A percentile compares a stretch with the other conserved stretches of the same genome.
Evolutionary conservation across 2,888 invertebrate genomes (phyloP).

Genomic region (Aquatica leii): DNA sequence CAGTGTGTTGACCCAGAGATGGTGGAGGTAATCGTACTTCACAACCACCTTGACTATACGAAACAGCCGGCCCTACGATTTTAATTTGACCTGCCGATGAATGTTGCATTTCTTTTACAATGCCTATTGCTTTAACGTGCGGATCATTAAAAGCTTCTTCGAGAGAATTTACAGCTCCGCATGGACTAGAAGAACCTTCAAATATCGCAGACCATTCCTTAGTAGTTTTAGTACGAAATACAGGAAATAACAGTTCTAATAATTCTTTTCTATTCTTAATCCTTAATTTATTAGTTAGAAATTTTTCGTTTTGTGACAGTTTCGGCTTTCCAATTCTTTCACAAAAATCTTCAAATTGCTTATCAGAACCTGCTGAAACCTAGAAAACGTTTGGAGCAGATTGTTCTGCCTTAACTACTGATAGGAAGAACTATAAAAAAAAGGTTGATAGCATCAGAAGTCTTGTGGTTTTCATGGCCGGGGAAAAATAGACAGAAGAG

Average conservation of each 20-base stretch:
- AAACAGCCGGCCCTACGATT: constrained; percentile 87
- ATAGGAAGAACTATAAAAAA: too few species aligned
- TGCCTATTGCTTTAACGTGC: constrained; percentile 77
- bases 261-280: constrained; percentile 80
- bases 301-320: constrained; percentile 71
- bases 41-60: constrained; percentile 78
- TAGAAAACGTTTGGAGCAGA: too few species aligned
- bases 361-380: constrained; percentile 87
- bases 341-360: constrained; percentile 80
- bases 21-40: constrained; percentile 81
- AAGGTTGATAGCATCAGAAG: too few species aligned
- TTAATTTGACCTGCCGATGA: constrained; percentile 74
- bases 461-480: too few species aligned
- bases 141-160: constrained; percentile 87
- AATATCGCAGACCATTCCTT: constrained; percentile 79
- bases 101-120: constrained; percentile 78
- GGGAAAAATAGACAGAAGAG: too few species aligned
- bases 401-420: too few species aligned
- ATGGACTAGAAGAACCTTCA: constrained; percentile 80
- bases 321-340: constrained; percentile 67
- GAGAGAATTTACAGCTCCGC: constrained; percentile 90
- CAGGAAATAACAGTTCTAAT: constrained; percentile 67
- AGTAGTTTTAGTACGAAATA: constrained; percentile 70
- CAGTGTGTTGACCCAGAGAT: constrained; percentile 86
- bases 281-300: constrained; percentile 74